These are phyloP conservation scores for Lithophane socia DNA, from an alignment of 2,888 invertebrate genomes.

Conservation along the genomic window DNA sequence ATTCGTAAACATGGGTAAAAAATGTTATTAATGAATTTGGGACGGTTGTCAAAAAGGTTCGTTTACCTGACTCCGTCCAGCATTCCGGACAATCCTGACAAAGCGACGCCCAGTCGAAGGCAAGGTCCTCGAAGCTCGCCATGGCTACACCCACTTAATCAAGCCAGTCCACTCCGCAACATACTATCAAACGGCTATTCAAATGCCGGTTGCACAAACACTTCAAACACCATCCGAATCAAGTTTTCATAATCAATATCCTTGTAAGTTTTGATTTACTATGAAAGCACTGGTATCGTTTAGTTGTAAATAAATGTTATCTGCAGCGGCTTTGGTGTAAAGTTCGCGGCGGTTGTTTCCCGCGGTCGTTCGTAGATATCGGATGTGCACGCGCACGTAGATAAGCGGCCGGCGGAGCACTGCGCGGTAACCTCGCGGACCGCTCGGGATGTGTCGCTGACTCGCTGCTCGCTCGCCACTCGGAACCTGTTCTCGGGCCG, in stretches of 20 bases:
- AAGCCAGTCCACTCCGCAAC: conserved; percentile 76
- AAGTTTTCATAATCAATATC: conserved; percentile 56
- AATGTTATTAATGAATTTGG: conserved; percentile 37
- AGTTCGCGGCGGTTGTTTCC: conserved; percentile 74
- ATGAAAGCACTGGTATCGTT: conserved; percentile 63
- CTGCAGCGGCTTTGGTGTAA: conserved; percentile 60
- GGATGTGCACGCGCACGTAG: conserved; percentile 82
- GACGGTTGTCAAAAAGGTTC: conserved; percentile 62
- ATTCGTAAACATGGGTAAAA: conserved; percentile 50
- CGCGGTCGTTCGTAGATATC: conserved; percentile 67
- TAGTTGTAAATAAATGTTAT: conserved; percentile 72
- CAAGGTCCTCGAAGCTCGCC: conserved; percentile 92
- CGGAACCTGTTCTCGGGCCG: conserved; percentile 85
- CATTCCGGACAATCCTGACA: conserved; percentile 91
- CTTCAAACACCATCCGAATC: conserved; percentile 74
- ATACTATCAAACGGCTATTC: conserved; percentile 74
- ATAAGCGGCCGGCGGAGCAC: conserved; percentile 85
- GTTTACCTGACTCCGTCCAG: conserved; percentile 92
- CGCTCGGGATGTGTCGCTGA: conserved; percentile 83
- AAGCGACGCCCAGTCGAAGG: conserved; percentile 92
- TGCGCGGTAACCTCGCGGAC: conserved; percentile 81
- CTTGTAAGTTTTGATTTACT: conserved; percentile 41
- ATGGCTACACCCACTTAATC: conserved; percentile 82
- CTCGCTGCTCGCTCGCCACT: conserved; percentile 72
- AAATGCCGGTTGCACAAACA: conserved; percentile 77